Evolutionary conservation across 2,888 invertebrate genomes (phyloP), one percentile per base, ranked within the genome.

Genomic region (Ennomos quercinarius): DNA sequence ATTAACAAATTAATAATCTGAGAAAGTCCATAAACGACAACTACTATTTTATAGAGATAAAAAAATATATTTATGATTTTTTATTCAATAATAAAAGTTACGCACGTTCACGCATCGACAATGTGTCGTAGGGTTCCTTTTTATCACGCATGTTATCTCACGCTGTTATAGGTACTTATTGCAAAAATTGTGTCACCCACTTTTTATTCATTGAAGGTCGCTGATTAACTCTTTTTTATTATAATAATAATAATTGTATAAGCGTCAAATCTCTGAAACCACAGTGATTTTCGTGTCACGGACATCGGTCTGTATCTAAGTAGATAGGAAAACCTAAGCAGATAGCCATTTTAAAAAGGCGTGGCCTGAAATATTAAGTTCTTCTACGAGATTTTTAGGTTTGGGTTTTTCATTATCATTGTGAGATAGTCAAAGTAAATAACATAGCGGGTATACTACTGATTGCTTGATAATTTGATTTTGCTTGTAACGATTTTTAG

Each of bases 121-220:
- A 49, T 53, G 66, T 71, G 69, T 54, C 71, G 69, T 71, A 82
- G 81, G 81, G 77, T 78, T 75, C 65, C 69, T 81, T 82, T 50
- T 48, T 80, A 81, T 47, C 46, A 47, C 17, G 39, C 57, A 64
- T 64, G 74, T 82, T 83, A 83, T 83, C 82, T 63, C 57, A 64
- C 72, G 72, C 73, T 70, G 67, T 35, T 74, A 77, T 80, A 78
- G 80, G 78, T 80, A 77, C 68, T 75, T 80, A 77, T 69, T 75
- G 77, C 73, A 68, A 75, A 78, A 81, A 77, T 77, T 72, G 80
- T 81, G 90, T 88, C 88, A 91, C 91, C 91, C 80, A 91, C 87
- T 86, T 91, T 83, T 84, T 72, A 74, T 78, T 77, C 75, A 81
- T 78, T 87, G 88, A 91, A 90, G 91, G 91, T 89, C 87, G 79